Conservation (phyloP, 2,113 vertebrate species). For the Procavia capensis region DNA sequence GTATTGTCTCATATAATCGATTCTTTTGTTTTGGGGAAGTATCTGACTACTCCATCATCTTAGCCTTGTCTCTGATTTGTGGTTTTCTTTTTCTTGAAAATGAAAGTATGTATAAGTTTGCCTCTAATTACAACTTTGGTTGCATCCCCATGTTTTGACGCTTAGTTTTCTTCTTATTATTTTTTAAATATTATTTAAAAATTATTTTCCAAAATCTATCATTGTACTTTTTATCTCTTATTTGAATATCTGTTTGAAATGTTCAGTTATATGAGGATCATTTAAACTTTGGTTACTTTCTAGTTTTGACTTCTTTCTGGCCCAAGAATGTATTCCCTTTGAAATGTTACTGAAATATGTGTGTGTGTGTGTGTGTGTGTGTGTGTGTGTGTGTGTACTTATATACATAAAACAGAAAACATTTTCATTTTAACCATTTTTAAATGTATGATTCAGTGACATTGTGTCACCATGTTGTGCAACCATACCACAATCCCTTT, state of each 20-base stretch:
- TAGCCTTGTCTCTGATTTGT: background rate
- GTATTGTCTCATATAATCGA: too few relatives aligned
- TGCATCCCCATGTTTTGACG: background rate
- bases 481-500: too few relatives aligned
- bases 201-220: too few relatives aligned
- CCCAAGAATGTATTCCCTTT: background rate
- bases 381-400: too few relatives aligned
- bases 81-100: background rate
- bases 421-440: too few relatives aligned
- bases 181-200: conserved; percentile 12
- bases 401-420: too few relatives aligned
- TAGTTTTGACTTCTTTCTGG: background rate
- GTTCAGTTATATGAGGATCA: background rate
- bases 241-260: conserved; percentile 11
- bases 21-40: too few relatives aligned
- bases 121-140: background rate
- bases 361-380: too few relatives aligned
- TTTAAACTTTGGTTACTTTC: background rate
- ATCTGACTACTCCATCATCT: too few relatives aligned
- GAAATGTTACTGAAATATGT: too few relatives aligned
- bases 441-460: too few relatives aligned
- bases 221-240: background rate
- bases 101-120: background rate
- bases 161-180: background rate
- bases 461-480: too few relatives aligned